Conservation (phyloP, 1,140 invertebrate species). For the Battus philenor region DNA sequence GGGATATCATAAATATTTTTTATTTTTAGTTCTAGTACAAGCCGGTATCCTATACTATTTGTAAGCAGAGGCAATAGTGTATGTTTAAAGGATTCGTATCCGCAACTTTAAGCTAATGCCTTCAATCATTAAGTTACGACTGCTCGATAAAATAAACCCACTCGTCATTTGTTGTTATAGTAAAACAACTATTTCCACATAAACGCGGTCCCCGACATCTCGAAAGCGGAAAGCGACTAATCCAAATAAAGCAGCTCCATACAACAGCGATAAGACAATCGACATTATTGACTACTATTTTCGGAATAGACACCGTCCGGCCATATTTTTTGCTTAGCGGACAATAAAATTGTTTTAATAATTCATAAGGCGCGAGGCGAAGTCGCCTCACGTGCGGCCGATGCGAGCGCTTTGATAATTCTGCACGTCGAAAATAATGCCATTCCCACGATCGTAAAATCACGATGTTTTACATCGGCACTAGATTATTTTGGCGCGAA, state of each 20-base stretch:
- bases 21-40: too few species aligned
- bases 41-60: too few species aligned
- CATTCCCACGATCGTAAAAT: conserved; percentile 65
- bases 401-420: conserved; percentile 51
- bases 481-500: conserved; percentile 19
- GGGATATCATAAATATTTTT: too few species aligned
- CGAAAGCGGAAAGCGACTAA: conserved; percentile 31
- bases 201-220: conserved; percentile 14
- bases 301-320: conserved; percentile 57
- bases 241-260: conserved; percentile 55
- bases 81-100: too few species aligned
- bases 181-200: not conserved
- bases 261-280: conserved; percentile 42
- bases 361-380: conserved; percentile 58
- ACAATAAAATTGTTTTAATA: conserved; percentile 68
- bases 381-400: conserved; percentile 52
- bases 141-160: too few species aligned
- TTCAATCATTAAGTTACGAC: too few species aligned
- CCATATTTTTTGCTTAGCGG: conserved; percentile 46
- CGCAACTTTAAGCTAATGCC: too few species aligned
- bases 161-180: not conserved
- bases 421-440: conserved; percentile 52
- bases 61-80: too few species aligned
- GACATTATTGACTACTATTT: conserved; percentile 52
- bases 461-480: conserved; percentile 54